phyloP scores from a whole-genome alignment of 23 tunicate species.

The Styela clava region DNA sequence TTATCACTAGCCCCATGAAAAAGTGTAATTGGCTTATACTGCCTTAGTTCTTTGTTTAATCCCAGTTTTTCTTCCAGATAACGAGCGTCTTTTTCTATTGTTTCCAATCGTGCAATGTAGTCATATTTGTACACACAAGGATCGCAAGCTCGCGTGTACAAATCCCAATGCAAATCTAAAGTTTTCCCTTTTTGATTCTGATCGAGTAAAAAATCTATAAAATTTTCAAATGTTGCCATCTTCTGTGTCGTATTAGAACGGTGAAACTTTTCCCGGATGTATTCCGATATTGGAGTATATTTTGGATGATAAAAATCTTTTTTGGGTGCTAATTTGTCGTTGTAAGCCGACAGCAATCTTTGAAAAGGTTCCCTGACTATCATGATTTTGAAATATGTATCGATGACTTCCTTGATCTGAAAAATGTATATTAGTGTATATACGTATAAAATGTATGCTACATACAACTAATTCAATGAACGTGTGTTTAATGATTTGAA shows the following conservation, averaged over 20 bases:
- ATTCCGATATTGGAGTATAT: background rate
- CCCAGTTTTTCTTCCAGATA: background rate
- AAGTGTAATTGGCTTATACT: background rate
- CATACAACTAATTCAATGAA: too few relatives aligned
- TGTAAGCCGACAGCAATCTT: background rate
- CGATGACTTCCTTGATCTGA: background rate
- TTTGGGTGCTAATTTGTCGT: background rate
- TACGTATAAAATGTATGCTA: too few relatives aligned
- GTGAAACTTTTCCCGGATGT: background rate
- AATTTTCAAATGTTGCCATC: background rate
- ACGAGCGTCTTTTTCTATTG: background rate
- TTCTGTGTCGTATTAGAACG: background rate
- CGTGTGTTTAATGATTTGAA: too few relatives aligned
- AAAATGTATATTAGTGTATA: too few relatives aligned
- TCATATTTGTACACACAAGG: background rate
- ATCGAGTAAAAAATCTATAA: background rate
- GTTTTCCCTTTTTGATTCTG: background rate
- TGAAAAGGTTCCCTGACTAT: background rate
- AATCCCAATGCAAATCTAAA: background rate
- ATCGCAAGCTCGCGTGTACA: background rate
- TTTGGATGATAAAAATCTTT: background rate
- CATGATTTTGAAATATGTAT: background rate
- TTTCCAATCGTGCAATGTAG: conserved; percentile 4
- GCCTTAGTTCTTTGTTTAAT: background rate
- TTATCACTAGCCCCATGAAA: background rate